phyloP scores from a whole-genome alignment of 2,888 invertebrate genomes.

The Dasypolia templi region DNA sequence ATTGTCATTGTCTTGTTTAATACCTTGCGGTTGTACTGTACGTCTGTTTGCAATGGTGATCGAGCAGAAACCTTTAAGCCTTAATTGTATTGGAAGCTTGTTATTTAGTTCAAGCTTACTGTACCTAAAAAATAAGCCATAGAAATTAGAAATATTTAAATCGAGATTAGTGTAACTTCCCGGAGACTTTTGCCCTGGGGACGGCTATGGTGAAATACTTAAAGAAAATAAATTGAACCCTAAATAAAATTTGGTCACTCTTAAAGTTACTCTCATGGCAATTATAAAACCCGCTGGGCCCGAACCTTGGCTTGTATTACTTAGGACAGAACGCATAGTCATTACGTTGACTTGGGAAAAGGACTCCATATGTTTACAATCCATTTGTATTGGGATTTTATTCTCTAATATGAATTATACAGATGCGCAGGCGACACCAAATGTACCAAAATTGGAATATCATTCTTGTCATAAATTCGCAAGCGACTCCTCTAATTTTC shows the following conservation, averaged over 20 bases:
- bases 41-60: background rate
- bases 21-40: background rate
- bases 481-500: constrained; percentile 28
- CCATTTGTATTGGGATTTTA: background rate
- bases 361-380: background rate
- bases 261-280: background rate
- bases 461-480: constrained; percentile 19
- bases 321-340: background rate
- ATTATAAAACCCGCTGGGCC: background rate
- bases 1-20: background rate
- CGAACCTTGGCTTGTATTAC: background rate
- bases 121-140: background rate
- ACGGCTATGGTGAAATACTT: background rate
- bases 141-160: background rate
- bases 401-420: background rate
- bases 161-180: background rate
- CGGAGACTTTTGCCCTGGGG: background rate
- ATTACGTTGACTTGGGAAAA: background rate
- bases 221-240: background rate
- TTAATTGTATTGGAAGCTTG: background rate
- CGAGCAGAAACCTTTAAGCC: background rate
- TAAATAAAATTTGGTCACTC: background rate
- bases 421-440: background rate
- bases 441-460: constrained; percentile 14
- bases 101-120: background rate